Evolutionary conservation across 2,888 invertebrate species (phyloP).

Genomic region (Ochlodes sylvanus): DNA sequence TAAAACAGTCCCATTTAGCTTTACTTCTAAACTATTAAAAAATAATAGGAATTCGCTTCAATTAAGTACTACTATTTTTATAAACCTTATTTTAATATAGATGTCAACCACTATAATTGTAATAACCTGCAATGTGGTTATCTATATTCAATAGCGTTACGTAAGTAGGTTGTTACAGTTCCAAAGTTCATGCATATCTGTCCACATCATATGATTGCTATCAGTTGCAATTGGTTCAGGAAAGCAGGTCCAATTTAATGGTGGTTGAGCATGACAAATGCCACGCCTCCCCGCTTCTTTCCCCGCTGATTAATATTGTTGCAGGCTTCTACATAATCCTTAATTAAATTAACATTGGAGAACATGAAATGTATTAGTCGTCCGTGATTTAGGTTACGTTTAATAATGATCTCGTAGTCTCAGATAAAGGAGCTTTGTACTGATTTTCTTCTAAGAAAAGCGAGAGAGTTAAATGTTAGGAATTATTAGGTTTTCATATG

Average conservation of each 20-base stretch:
- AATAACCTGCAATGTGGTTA: conserved; percentile 26
- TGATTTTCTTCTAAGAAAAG: no score
- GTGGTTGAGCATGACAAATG: conserved; percentile 76
- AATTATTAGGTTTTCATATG: no score
- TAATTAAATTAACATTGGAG: conserved; percentile 27
- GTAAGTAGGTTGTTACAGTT: neutral
- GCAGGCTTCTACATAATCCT: conserved; percentile 36
- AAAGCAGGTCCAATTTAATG: conserved; percentile 82
- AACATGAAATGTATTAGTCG: conserved; percentile 22
- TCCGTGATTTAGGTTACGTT: conserved; percentile 12
- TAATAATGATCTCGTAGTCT: neutral
- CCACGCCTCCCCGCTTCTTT: conserved; percentile 56
- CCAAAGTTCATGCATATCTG: conserved; percentile 28
- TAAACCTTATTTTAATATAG: neutral
- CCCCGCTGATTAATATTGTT: conserved; percentile 43
- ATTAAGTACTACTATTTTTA: no score
- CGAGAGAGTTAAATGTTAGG: no score
- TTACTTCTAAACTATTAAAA: no score
- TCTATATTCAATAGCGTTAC: neutral
- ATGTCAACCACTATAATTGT: conserved; percentile 24
- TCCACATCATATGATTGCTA: conserved; percentile 32
- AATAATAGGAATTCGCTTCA: no score
- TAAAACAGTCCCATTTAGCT: no score
- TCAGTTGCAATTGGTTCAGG: conserved; percentile 74
- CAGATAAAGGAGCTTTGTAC: no score